phyloP scores from a whole-genome alignment of 2,113 vertebrate genomes.

The Pleuronectes platessa region DNA sequence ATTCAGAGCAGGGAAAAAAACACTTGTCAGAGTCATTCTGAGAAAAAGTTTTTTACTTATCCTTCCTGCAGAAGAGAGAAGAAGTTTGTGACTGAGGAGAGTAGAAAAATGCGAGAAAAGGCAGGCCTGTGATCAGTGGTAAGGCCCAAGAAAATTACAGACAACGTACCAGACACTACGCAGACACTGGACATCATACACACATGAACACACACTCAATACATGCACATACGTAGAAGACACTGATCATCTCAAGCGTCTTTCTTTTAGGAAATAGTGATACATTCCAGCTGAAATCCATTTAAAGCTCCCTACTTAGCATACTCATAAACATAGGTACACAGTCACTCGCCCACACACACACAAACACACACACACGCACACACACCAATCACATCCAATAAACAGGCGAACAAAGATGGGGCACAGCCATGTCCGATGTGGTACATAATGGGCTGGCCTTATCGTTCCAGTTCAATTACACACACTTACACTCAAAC shows the following conservation, averaged over 20 bases:
- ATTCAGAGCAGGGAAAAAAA: conserved; percentile 35
- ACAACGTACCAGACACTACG: conserved; percentile 38
- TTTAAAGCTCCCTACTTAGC: conserved; percentile 50
- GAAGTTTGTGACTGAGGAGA: conserved; percentile 58
- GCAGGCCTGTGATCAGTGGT: conserved; percentile 62
- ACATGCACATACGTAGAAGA: conserved; percentile 41
- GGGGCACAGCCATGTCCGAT: conserved; percentile 36
- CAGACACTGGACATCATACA: conserved; percentile 27
- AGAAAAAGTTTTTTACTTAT: conserved; percentile 41
- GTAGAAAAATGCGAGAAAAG: conserved; percentile 47
- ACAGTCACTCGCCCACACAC: neutral
- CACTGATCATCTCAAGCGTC: conserved; percentile 59
- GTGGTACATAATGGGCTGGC: conserved; percentile 10
- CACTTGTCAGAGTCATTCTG: conserved; percentile 63
- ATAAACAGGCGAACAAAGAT: conserved; percentile 26
- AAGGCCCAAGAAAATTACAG: conserved; percentile 64
- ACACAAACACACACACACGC: neutral
- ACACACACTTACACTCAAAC: conserved; percentile 38
- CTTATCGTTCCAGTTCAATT: conserved; percentile 61
- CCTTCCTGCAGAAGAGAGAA: conserved; percentile 46
- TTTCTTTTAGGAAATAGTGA: conserved; percentile 29
- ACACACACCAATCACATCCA: neutral
- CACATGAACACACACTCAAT: conserved; percentile 18
- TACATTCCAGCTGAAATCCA: conserved; percentile 50
- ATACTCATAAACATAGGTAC: conserved; percentile 47